phyloP scores from a whole-genome alignment of 2,113 vertebrate species.

The Callipepla squamata region DNA sequence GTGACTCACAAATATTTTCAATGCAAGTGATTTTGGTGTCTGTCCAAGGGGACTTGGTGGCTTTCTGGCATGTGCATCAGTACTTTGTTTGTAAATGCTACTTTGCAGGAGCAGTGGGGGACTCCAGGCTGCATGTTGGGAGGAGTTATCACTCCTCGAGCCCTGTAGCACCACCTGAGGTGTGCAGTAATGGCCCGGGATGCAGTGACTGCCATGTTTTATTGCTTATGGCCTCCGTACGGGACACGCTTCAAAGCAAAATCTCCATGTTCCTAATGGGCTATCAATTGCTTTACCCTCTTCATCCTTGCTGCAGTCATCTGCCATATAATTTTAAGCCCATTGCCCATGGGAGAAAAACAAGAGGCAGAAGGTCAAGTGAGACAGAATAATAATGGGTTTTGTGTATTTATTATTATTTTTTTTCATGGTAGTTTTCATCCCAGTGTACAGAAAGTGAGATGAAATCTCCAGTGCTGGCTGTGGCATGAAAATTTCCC shows the following conservation, averaged over 20 bases:
- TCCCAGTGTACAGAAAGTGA: not conserved
- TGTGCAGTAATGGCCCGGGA: slow-evolving; percentile 4
- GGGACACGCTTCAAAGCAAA: not conserved
- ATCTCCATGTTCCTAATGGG: slow-evolving; percentile 16
- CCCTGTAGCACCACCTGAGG: not conserved
- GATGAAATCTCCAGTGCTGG: not conserved
- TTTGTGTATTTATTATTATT: not conserved
- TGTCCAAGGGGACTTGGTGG: not conserved
- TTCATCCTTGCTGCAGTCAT: not conserved
- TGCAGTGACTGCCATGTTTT: not conserved
- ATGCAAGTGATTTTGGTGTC: not conserved
- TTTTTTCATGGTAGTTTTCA: slow-evolving; percentile 31
- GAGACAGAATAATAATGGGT: slow-evolving; percentile 52
- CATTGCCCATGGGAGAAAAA: not conserved
- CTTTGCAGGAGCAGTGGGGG: slow-evolving; percentile 27
- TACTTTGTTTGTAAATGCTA: slow-evolving; percentile 36
- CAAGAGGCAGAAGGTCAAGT: slow-evolving; percentile 45
- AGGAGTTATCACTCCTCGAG: slow-evolving; percentile 17
- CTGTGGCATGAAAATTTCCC: not conserved
- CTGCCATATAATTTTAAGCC: slow-evolving; percentile 28
- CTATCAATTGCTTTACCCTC: slow-evolving; percentile 11
- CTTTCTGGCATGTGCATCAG: not conserved
- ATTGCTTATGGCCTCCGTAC: not conserved
- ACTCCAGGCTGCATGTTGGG: not conserved
- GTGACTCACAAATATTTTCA: not conserved